A percentile compares a stretch with the other conserved stretches of the same genome.
phyloP scores from a whole-genome alignment of 2,888 invertebrate species.

The Philhelius pedissequus region DNA sequence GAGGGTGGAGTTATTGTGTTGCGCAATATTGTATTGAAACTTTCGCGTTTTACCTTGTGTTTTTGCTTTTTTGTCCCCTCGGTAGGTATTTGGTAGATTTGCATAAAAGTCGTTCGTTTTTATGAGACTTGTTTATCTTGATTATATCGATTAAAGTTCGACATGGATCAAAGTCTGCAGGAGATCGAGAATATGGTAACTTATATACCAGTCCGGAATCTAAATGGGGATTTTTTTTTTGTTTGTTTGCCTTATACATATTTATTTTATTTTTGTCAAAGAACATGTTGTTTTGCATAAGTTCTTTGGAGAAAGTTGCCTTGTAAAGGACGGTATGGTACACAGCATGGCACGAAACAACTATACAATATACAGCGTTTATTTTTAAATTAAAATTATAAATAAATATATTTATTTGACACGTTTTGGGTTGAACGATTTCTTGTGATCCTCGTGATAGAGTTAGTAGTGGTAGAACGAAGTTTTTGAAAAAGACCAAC shows the following conservation, averaged over 20 bases:
- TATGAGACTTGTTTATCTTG: slow-evolving; percentile 39
- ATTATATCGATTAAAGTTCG: slow-evolving; percentile 9
- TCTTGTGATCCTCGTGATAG: too few species aligned
- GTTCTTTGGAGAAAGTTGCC: slow-evolving; percentile 29
- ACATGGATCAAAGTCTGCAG: slow-evolving; percentile 2
- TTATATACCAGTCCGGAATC: slow-evolving; percentile 23
- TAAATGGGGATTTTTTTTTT: too few species aligned
- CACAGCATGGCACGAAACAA: background rate
- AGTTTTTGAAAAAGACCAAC: too few species aligned
- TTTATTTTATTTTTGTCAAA: background rate
- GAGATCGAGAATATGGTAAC: slow-evolving; percentile 15
- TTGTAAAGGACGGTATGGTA: background rate
- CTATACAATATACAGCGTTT: too few species aligned
- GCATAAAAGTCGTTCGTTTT: slow-evolving; percentile 43
- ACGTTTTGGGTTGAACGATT: too few species aligned
- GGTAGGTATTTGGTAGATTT: slow-evolving; percentile 24
- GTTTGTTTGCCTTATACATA: too few species aligned
- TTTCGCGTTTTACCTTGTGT: slow-evolving; percentile 5
- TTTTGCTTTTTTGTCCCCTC: background rate
- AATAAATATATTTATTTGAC: too few species aligned
- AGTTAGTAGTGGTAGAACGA: too few species aligned
- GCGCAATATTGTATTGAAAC: slow-evolving; percentile 39
- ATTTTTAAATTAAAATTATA: too few species aligned
- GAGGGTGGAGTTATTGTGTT: slow-evolving; percentile 36
- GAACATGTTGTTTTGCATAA: background rate